phyloP scores from a whole-genome alignment of 2,888 invertebrate species.

The Orthosia incerta region DNA sequence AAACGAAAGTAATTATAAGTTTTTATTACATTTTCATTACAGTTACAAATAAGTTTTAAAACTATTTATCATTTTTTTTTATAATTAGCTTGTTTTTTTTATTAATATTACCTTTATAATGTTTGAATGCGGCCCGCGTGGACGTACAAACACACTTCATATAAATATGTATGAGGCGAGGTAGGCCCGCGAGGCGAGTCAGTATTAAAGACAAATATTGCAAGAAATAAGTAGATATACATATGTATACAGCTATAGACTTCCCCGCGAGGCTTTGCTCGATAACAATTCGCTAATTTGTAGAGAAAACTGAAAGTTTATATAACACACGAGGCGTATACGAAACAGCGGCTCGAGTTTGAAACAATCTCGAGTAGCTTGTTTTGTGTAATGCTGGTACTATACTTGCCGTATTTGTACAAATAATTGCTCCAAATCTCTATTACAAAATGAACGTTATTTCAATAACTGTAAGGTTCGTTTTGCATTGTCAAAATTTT shows the following conservation, averaged over 20 bases:
- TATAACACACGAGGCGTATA: constrained; percentile 40
- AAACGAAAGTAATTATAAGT: constrained; percentile 65
- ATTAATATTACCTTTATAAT: constrained; percentile 68
- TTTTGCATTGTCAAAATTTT: too few species aligned
- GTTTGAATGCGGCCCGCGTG: constrained; percentile 68
- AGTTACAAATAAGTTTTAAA: constrained; percentile 83
- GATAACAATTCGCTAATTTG: constrained; percentile 59
- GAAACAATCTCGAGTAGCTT: constrained; percentile 1
- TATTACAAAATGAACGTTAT: too few species aligned
- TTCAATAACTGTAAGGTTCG: too few species aligned
- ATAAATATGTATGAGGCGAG: constrained; percentile 45
- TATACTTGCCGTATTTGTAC: too few species aligned
- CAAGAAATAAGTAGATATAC: constrained; percentile 57
- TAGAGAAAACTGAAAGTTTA: constrained; percentile 41
- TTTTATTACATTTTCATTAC: constrained; percentile 83
- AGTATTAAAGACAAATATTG: constrained; percentile 57
- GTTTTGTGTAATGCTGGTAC: background rate
- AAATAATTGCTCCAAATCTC: too few species aligned
- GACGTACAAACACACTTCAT: constrained; percentile 67
- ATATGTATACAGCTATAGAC: constrained; percentile 49
- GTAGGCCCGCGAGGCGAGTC: constrained; percentile 38
- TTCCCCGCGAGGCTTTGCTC: constrained; percentile 49
- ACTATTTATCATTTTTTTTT: constrained; percentile 80
- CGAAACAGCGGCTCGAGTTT: constrained; percentile 14
- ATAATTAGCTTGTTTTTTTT: constrained; percentile 78